These are phyloP conservation scores for Danionella dracula DNA, from an alignment of 2,797 vertebrate species.

Conservation along the genomic window DNA sequence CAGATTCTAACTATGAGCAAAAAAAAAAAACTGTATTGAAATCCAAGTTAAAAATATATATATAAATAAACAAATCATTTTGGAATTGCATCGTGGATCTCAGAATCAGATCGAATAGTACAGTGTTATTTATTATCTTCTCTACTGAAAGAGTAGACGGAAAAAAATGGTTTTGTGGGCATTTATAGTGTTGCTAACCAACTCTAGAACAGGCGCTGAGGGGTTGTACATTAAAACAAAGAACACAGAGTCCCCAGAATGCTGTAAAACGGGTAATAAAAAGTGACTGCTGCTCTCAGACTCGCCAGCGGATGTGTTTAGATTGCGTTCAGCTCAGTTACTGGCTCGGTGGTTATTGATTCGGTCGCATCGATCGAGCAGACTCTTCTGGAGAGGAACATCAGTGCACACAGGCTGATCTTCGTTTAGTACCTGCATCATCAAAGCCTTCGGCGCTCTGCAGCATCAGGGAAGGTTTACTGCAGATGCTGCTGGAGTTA, in stretches of 20 bases:
- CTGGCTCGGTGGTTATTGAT: slow-evolving; percentile 6
- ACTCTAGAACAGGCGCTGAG: no score
- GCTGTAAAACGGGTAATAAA: not conserved
- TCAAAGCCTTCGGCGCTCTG: not conserved
- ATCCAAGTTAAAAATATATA: no score
- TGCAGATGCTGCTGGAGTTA: slow-evolving; percentile 2
- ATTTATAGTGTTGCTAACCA: no score
- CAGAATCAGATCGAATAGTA: no score
- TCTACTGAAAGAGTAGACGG: no score
- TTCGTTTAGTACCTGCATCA: slow-evolving; percentile 10
- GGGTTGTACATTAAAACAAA: not conserved
- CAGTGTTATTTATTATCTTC: no score
- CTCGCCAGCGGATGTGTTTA: not conserved
- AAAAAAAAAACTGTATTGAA: no score
- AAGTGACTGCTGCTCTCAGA: not conserved
- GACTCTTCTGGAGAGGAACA: not conserved
- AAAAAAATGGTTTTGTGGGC: no score
- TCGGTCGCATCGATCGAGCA: not conserved
- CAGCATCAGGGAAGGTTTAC: not conserved
- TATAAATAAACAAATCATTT: no score
- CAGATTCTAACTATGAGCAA: no score
- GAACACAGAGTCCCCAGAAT: not conserved
- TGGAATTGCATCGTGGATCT: no score
- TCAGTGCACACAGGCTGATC: not conserved
- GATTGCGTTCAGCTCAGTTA: not conserved